Evolutionary conservation across 2,888 invertebrate species (phyloP).

Genomic region (Hedychridium roseum): DNA sequence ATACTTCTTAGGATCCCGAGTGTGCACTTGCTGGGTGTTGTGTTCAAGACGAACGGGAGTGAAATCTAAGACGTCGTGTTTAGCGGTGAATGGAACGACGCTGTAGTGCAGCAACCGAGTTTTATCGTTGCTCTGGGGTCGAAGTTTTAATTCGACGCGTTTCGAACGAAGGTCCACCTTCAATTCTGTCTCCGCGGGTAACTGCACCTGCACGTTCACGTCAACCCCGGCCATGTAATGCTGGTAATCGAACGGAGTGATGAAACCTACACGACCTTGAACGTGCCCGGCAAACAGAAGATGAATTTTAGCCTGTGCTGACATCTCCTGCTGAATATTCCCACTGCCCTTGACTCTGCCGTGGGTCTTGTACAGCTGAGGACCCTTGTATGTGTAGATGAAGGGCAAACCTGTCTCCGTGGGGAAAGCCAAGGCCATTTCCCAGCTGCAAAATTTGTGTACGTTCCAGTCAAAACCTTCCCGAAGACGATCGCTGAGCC

Average conservation of each 20-base stretch:
- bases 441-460: slow-evolving; percentile 70
- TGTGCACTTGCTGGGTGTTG: slow-evolving; percentile 52
- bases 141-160: slow-evolving; percentile 65
- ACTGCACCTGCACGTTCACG: slow-evolving; percentile 68
- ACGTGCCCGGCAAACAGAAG: slow-evolving; percentile 67
- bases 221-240: slow-evolving; percentile 71
- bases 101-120: slow-evolving; percentile 69
- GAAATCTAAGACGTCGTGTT: slow-evolving; percentile 67
- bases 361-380: too few relatives aligned
- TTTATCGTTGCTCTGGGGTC: slow-evolving; percentile 67
- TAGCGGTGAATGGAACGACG: slow-evolving; percentile 72
- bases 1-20: slow-evolving; percentile 22
- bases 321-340: too few relatives aligned
- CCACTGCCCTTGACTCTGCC: too few relatives aligned
- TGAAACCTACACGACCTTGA: slow-evolving; percentile 72
- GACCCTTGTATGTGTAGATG: slow-evolving; percentile 68
- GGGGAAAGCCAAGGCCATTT: slow-evolving; percentile 73
- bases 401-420: slow-evolving; percentile 77
- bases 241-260: slow-evolving; percentile 70
- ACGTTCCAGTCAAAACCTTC: too few relatives aligned
- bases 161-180: too few relatives aligned
- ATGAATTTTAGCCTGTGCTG: neutral
- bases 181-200: too few relatives aligned
- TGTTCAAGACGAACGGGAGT: slow-evolving; percentile 8
- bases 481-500: too few relatives aligned